phyloP scores from a whole-genome alignment of 2,888 invertebrate species.

The Sylvicola cinctus region DNA sequence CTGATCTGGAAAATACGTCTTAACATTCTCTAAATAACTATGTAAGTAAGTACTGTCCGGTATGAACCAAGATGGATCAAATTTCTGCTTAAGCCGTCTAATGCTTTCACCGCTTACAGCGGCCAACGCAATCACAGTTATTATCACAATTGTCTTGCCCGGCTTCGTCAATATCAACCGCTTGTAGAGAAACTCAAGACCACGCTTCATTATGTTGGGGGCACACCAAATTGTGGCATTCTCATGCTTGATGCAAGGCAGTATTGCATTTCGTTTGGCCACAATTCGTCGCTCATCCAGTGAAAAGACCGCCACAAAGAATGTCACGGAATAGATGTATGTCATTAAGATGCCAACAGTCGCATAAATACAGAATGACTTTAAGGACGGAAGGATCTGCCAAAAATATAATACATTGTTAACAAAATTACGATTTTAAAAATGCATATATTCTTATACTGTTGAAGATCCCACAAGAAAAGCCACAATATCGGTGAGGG shows the following conservation, averaged over 20 bases:
- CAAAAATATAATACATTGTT: constrained; percentile 1
- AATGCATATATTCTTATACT: constrained; percentile 21
- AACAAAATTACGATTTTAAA: neutral
- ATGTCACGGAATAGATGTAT: constrained; percentile 56
- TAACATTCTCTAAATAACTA: constrained; percentile 33
- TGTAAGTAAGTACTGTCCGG: constrained; percentile 46
- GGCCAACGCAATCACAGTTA: constrained; percentile 35
- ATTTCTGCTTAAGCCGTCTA: constrained; percentile 47
- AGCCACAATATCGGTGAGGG: constrained; percentile 62
- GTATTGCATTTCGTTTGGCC: constrained; percentile 37
- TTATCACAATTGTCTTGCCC: constrained; percentile 40
- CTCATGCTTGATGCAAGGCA: constrained; percentile 44
- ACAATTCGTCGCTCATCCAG: constrained; percentile 45
- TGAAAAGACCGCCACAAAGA: constrained; percentile 57
- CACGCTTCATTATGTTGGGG: constrained; percentile 31
- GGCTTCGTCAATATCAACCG: constrained; percentile 41
- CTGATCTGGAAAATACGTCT: constrained; percentile 39
- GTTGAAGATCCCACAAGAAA: constrained; percentile 61
- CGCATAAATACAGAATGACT: constrained; percentile 67
- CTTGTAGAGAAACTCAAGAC: constrained; percentile 38
- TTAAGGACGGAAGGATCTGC: constrained; percentile 49
- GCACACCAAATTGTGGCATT: constrained; percentile 31
- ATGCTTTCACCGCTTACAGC: constrained; percentile 40
- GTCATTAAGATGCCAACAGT: constrained; percentile 55
- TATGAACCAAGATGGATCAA: constrained; percentile 62